Conservation (phyloP, 64 coral and sea anemone genomes). For the Montipora cactus region DNA sequence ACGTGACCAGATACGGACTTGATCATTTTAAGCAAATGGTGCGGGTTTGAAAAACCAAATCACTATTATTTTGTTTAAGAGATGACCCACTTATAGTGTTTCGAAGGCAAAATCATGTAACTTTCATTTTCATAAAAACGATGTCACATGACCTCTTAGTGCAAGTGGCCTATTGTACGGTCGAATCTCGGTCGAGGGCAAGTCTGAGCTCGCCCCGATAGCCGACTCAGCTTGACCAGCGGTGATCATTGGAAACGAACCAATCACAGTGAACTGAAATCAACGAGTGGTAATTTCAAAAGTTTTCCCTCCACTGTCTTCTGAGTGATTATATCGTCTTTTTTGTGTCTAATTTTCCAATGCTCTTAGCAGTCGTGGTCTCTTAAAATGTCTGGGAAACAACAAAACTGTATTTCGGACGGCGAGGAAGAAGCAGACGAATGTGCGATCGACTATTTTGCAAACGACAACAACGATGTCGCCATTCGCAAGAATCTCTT, state of each 20-base stretch:
- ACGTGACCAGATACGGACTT: no score
- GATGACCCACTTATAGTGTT: no score
- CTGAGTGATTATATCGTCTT: not conserved
- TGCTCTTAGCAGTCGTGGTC: not conserved
- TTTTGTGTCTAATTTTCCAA: not conserved
- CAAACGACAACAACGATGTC: constrained; percentile 23
- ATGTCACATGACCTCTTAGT: no score
- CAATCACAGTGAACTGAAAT: constrained; percentile 33
- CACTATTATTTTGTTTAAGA: no score
- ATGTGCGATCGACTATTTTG: not conserved
- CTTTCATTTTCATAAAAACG: no score
- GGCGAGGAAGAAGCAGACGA: constrained; percentile 55
- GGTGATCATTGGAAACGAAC: not conserved
- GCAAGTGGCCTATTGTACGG: no score
- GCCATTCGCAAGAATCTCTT: constrained; percentile 92
- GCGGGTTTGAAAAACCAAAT: no score
- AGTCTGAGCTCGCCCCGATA: not conserved
- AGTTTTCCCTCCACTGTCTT: not conserved
- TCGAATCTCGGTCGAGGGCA: no score
- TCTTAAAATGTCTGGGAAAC: constrained; percentile 25
- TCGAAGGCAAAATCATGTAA: no score
- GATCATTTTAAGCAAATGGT: no score
- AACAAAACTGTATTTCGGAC: constrained; percentile 48
- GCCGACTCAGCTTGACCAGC: not conserved
- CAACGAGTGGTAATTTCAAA: constrained; percentile 56